Base-by-base conservation (phyloP, 1,140 invertebrate genomes). In the Dysdera silvatica region DNA sequence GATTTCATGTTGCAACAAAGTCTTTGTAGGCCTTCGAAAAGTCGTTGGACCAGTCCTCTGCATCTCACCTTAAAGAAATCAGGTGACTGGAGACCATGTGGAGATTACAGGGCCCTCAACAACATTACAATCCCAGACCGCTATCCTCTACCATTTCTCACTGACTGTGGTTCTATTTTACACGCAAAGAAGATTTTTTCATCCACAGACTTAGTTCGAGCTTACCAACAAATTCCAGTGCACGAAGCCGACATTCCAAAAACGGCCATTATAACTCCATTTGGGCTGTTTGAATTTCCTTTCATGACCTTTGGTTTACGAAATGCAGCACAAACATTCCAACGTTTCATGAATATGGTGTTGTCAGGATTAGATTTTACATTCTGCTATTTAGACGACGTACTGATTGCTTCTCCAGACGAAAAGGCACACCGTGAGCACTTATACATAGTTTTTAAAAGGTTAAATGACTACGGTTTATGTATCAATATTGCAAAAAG, bases 311-410 rank as follows among this genome's bases (percentile, higher is more conserved):
- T 68, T 55, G 67, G 67, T 3, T 52, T 68, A 35, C 2, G 66
- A 28, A 68, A 68, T 18, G 33, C 66, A 4, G 72, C 75, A 12
- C 67, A 72, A 26, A 72, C 74, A 24, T 82, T 81, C 66, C 78
- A 82, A 69, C 58, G 80, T n/a, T 74, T 77, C 14, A 80, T 83
- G 56, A 73, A 80, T 66, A 43, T 71, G n/a, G 71, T 80, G 1
- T 68, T 80, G 5, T 59, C 73, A 28, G 75, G 70, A 12, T 65
- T 73, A 24, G 67, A 72, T 24, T 80, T 74, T 61, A 61, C 43
- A 55, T 70, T 61, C 33, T 57, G 41, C 40, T 45, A 57, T 61
- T 53, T 61, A 41, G 37, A 61, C 20, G 37, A 52, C 37, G 67
- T 84, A 37, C 70, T 82, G 1, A 70, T 84, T 6, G 77, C 71